These are phyloP conservation scores for Bombus pyrosoma DNA, from an alignment of 1,140 invertebrate species.

Conservation along the genomic window DNA sequence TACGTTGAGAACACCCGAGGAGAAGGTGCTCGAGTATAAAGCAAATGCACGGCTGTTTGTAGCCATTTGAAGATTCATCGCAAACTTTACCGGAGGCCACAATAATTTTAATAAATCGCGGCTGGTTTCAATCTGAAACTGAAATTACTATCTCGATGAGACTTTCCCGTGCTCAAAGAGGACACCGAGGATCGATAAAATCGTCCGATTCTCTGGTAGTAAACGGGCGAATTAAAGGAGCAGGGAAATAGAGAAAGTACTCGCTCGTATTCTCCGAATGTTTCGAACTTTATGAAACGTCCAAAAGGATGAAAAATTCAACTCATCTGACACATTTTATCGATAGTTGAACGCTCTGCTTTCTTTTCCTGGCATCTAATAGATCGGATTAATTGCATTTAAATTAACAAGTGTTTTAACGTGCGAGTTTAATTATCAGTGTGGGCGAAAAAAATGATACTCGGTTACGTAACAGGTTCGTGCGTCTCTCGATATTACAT, in stretches of 20 bases:
- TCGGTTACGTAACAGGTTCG: too few species aligned
- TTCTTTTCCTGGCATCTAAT: too few species aligned
- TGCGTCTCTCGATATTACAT: too few species aligned
- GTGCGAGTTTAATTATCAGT: neutral
- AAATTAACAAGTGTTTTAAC: neutral
- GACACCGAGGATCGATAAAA: neutral
- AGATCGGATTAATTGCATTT: neutral
- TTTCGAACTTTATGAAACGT: neutral
- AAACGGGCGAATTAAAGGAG: neutral
- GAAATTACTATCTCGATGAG: neutral
- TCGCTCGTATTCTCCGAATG: too few species aligned
- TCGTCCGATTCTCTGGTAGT: neutral
- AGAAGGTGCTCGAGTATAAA: neutral
- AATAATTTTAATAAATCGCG: conserved; percentile 16
- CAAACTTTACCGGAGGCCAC: neutral
- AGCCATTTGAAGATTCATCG: neutral
- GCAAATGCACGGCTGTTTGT: neutral
- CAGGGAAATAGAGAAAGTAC: neutral
- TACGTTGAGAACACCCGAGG: neutral
- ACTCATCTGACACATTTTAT: neutral
- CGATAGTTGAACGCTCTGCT: neutral
- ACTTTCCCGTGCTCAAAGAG: neutral
- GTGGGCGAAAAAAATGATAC: neutral
- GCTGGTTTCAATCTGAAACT: neutral
- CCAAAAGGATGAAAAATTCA: neutral